Base-by-base conservation (phyloP, 2,888 invertebrate species). In the Sinodicranocentrus sp. region DNA sequence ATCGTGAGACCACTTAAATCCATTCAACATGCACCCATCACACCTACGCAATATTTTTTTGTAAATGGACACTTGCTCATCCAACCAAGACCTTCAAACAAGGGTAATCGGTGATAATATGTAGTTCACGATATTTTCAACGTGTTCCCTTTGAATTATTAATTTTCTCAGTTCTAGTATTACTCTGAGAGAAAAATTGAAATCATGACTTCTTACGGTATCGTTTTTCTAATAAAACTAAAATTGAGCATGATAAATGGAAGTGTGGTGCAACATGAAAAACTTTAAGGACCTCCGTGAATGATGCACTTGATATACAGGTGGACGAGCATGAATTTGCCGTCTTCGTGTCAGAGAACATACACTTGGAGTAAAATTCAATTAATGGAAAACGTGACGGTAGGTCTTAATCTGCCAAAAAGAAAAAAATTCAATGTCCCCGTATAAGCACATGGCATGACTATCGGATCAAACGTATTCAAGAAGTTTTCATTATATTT, bases 381-480 rank as follows among this genome's bases (percentile, higher is more conserved):
- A 52, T 68, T 82, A 75, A 82, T 82, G 75, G 28, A 82, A 82
- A 82, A 75, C 82, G 82, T 82, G 82, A 82, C 28, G 39, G 8
- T 10, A 33, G 33, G 10, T 39, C 13, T 39, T 39, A 13, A 13
- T 39, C 39, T 39, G 5, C n/a, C n/a, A n/a, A n/a, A n/a, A n/a
- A n/a, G n/a, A n/a, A 39, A 39, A 13, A 8, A 39, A 39, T 39
- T 39, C 39, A 8, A 39, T 39, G 39, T 39, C 39, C 13, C 39
- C 39, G 39, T 39, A 39, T 39, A 8, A n/a, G n/a, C n/a, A n/a
- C n/a, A n/a, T n/a, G n/a, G n/a, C n/a, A n/a, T n/a, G n/a, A n/a
- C n/a, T n/a, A n/a, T n/a, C n/a, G n/a, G n/a, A n/a, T n/a, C n/a
- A n/a, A n/a, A n/a, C n/a, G n/a, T n/a, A n/a, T n/a, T n/a, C n/a